phyloP scores from a whole-genome alignment of 2,888 invertebrate genomes.

The Nomada lathburiana region DNA sequence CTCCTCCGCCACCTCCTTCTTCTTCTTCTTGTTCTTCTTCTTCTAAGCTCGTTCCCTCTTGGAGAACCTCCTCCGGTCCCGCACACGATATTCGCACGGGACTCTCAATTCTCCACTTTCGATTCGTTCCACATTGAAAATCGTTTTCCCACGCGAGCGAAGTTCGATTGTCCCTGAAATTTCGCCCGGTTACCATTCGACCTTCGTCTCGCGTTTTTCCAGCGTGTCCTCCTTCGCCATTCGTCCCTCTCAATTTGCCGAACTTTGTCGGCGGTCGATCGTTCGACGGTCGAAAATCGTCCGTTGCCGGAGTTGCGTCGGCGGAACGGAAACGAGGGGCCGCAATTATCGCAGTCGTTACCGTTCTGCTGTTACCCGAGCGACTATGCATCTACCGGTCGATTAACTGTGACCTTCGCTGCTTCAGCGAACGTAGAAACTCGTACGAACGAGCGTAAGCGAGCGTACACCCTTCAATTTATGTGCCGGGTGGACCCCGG shows the following conservation, averaged over 20 bases:
- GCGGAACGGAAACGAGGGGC: constrained; percentile 65
- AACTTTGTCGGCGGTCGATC: not conserved
- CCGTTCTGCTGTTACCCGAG: constrained; percentile 60
- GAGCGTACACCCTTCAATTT: constrained; percentile 19
- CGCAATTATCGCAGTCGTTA: constrained; percentile 64
- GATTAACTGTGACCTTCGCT: constrained; percentile 78
- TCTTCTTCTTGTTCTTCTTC: not conserved
- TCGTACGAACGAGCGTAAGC: constrained; percentile 23
- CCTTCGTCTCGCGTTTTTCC: not conserved
- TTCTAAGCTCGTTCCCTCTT: not conserved
- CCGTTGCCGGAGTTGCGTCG: constrained; percentile 21
- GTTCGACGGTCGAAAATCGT: not conserved
- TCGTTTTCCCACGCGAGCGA: constrained; percentile 8
- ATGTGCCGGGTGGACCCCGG: constrained; percentile 40
- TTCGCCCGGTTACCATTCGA: not conserved
- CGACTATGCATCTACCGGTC: constrained; percentile 68
- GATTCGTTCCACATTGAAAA: constrained; percentile 33
- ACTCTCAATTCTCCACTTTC: constrained; percentile 25
- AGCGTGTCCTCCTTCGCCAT: not conserved
- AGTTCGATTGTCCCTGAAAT: not conserved
- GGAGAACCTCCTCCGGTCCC: constrained; percentile 1
- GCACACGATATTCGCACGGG: not conserved
- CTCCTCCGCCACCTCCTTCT: not conserved
- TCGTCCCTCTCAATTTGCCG: not conserved
- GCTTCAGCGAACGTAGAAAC: constrained; percentile 60